phyloP scores from a whole-genome alignment of 2,113 vertebrate species.

The Oriolus oriolus region DNA sequence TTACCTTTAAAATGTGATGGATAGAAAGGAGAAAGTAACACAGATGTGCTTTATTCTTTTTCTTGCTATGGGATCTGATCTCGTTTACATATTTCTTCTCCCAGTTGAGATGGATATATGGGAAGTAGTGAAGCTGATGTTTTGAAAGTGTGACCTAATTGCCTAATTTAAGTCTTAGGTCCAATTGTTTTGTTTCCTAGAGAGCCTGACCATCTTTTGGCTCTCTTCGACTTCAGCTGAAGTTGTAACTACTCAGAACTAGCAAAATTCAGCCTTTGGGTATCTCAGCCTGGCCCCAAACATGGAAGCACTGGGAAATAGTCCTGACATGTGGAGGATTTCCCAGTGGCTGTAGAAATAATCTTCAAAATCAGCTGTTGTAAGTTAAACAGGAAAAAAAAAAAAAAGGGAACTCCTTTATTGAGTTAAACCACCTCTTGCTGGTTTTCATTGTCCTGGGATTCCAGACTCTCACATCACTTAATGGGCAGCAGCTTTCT shows the following conservation, averaged over 20 bases:
- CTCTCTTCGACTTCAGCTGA: neutral
- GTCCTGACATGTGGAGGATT: neutral
- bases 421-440: constrained; percentile 20
- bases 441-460: neutral
- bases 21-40: neutral
- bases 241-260: neutral
- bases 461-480: neutral
- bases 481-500: constrained; percentile 13
- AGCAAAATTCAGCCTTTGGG: neutral
- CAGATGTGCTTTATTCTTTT: neutral
- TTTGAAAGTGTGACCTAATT: neutral
- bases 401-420: neutral
- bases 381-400: neutral
- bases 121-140: neutral
- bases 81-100: neutral
- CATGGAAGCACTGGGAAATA: neutral
- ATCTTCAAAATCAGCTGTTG: constrained; percentile 22
- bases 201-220: neutral
- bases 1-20: neutral
- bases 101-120: neutral
- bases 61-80: neutral
- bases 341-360: neutral
- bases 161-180: neutral
- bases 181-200: neutral
- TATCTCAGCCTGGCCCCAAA: neutral